Conservation (phyloP, 2,888 invertebrate species). For the Dryocosmus kuriphilus region DNA sequence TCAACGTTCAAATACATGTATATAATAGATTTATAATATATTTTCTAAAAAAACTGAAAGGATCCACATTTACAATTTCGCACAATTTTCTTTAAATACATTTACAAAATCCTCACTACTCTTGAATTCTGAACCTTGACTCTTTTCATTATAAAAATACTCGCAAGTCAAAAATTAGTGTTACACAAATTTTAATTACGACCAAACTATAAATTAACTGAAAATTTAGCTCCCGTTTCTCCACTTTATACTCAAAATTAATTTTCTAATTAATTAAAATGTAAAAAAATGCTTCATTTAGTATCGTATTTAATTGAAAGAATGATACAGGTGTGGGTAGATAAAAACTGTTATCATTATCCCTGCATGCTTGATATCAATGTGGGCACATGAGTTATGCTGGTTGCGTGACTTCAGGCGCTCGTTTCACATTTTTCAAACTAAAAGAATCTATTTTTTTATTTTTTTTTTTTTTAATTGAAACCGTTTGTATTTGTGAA, state of each 20-base stretch:
- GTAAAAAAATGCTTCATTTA: neutral
- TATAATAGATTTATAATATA: constrained; percentile 18
- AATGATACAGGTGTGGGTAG: neutral
- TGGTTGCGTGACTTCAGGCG: constrained; percentile 24
- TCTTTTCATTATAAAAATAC: too few species aligned
- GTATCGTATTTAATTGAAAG: too few species aligned
- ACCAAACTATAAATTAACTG: too few species aligned
- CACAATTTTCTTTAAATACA: neutral
- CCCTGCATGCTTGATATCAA: constrained; percentile 11
- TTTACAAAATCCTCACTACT: neutral
- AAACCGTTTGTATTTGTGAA: neutral
- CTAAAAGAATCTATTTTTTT: neutral
- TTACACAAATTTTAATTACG: too few species aligned
- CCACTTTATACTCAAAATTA: too few species aligned
- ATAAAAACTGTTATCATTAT: neutral
- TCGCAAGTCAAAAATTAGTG: too few species aligned
- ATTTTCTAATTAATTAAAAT: neutral
- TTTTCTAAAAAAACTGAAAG: neutral
- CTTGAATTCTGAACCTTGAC: too few species aligned
- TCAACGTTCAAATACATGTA: constrained; percentile 45
- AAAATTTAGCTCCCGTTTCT: too few species aligned
- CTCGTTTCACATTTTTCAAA: neutral
- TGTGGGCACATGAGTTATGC: neutral
- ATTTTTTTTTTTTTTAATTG: neutral
- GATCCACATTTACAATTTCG: neutral